Percentiles rank a stretch among this genome's conserved stretches.
Evolutionary conservation across 2,113 vertebrate species (phyloP).

Genomic region (Colaptes auratus): DNA sequence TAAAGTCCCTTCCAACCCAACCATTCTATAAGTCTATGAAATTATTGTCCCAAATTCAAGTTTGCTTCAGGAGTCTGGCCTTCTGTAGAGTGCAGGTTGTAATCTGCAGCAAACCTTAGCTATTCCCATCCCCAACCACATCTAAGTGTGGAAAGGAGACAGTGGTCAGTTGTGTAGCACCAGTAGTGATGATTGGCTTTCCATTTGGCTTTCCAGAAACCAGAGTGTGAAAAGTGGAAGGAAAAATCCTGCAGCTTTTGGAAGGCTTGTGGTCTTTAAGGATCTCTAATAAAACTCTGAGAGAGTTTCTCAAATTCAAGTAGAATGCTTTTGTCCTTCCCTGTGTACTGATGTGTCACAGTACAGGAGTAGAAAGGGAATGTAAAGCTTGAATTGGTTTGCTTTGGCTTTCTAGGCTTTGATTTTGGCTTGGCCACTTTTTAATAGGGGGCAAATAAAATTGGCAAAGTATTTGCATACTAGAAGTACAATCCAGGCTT

Average conservation of each 20-base stretch:
- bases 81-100: neutral
- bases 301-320: neutral
- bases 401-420: neutral
- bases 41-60: neutral
- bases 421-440: conserved; percentile 13
- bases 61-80: neutral
- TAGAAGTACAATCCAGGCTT: conserved; percentile 1
- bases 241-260: neutral
- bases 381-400: neutral
- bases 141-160: neutral
- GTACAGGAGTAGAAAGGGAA: neutral
- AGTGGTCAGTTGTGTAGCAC: neutral
- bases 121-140: neutral
- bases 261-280: neutral
- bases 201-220: neutral
- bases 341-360: neutral
- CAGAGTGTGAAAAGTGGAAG: neutral
- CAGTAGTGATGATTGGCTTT: neutral
- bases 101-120: neutral
- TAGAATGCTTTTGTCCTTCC: neutral
- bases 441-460: neutral
- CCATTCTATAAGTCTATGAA: too few relatives aligned
- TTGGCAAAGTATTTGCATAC: neutral
- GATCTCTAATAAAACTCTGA: neutral
- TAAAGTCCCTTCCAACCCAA: too few relatives aligned